phyloP scores from a whole-genome alignment of 1,140 invertebrate genomes.

The Tetragonula clypearis region DNA sequence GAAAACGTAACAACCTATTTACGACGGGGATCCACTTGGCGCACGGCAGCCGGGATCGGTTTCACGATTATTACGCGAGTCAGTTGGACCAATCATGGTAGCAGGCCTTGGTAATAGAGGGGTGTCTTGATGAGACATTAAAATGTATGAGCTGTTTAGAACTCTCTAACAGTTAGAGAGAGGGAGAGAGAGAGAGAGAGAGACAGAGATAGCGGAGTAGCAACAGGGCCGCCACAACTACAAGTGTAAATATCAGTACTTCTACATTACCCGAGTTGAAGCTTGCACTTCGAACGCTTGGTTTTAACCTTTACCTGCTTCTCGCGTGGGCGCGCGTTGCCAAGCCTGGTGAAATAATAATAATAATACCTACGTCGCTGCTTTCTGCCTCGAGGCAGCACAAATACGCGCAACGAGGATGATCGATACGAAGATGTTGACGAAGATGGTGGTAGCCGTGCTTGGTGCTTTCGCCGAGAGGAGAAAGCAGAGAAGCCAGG shows the following conservation, averaged over 20 bases:
- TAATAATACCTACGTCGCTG: no score
- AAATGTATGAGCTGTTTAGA: conserved; percentile 52
- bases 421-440: not conserved
- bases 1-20: not conserved
- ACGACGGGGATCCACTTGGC: not conserved
- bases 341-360: not conserved
- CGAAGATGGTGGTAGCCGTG: not conserved
- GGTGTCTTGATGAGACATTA: conserved; percentile 44
- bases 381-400: not conserved
- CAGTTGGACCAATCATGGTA: conserved; percentile 16
- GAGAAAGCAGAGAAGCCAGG: no score
- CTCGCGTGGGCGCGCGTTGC: not conserved
- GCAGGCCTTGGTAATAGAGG: conserved; percentile 20
- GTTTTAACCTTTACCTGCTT: not conserved
- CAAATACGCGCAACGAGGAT: not conserved
- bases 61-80: conserved; percentile 38
- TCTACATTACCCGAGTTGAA: not conserved
- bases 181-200: not conserved
- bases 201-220: no score
- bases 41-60: not conserved
- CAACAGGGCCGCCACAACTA: no score
- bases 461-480: not conserved
- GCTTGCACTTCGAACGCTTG: not conserved
- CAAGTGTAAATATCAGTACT: not conserved
- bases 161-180: not conserved